Base-by-base conservation (phyloP, 2,888 invertebrate genomes). In the Tetranychus truncatus region DNA sequence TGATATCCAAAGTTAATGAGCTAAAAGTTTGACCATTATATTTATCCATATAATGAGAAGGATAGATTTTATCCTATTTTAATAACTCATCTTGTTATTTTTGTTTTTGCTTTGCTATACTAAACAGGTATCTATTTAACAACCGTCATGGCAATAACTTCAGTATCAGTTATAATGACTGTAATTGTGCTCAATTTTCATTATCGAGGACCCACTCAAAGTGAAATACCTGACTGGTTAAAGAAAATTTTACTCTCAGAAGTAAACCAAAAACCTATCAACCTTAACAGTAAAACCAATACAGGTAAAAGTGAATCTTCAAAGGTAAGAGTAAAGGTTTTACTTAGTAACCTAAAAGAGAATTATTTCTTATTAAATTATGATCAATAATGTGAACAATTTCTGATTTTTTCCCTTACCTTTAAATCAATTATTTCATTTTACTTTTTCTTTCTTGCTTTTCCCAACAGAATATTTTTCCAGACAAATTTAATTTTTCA, bases 141-240 rank as follows among this genome's bases (percentile, higher is more conserved):
- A 1, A 84, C 84, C 15, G 86, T 86, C 66, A 86, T 86, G 86
- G 84, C 84, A 45, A 83, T 86, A 80, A 86, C 86, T n/a, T 85
- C 85, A 46, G 83, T 86, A 76, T 85, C 85, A 6, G 85, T 80
- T 77, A 85, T 85, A 75, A 83, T 85, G 82, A 85, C 85, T 3
- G 85, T 85, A 73, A 82, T 85, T 77, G 86, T 86, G 5, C 82
- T 86, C 21, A 87, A 87, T 80, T 85, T 86, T 75, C 86, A 87
- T 79, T 86, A 86, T 80, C 81, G 86, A 74, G 85, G 85, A 7
- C 85, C 84, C 15, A 82, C 82, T 78, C 83, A 84, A 78, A 81
- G 82, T 69, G 82, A 82, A 75, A 83, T 86, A 18, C 85, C 86
- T 3, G 76, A 79, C 46, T 85, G 85, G 84, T 80, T 85, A 72